Base-by-base conservation (phyloP, 30 jellyfish, hydroid and myxozoan genomes). In the Catostylus mosaicus region DNA sequence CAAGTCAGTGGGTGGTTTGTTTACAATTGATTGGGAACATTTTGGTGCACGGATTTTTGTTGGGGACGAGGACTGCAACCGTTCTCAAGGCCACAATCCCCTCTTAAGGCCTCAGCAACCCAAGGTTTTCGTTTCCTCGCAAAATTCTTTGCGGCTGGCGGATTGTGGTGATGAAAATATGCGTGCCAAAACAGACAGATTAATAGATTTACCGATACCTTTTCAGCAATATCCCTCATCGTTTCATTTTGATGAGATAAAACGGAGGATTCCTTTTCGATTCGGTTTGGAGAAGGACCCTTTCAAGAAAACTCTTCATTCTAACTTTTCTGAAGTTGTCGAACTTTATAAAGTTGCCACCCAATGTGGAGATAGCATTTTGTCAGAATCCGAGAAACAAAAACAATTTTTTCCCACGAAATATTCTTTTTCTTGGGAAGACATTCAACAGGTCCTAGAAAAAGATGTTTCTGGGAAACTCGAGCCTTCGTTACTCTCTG, bases 351-450 rank as follows among this genome's bases (percentile, higher is more conserved):
- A 76, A 37, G 59, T 10, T n/a, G 88, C 78, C 19, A 18, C 19
- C 14, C 30, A 43, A 34, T 38, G 31, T 34, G 78, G 68, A 35
- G 35, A 29, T 18, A 16, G 33, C n/a, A 33, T 34, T 67, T 18
- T 27, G 71, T 59, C 38, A 18, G 38, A 36, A 7, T 22, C 19
- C 19, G 14, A 19, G 11, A 59, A 59, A 5, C 71, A 5, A 59
- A 23, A 59, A 59, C 32, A n/a, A 59, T 19, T 35, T 18, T 4
- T 26, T 5, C 5, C 4, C 38, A 2, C 67, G 20, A 40, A 47
- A 54, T 26, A 5, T 23, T 1, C 30, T 4, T 72, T 72, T 32
- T 40, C 84, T 40, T 72, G 84, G 84, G 60, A 72, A 36, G 72
- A 72, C 2, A 33, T 72, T 30, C 27, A 72, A 54, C 31, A 20